phyloP scores from a whole-genome alignment of 2,888 invertebrate genomes.

The Graphium colonna region DNA sequence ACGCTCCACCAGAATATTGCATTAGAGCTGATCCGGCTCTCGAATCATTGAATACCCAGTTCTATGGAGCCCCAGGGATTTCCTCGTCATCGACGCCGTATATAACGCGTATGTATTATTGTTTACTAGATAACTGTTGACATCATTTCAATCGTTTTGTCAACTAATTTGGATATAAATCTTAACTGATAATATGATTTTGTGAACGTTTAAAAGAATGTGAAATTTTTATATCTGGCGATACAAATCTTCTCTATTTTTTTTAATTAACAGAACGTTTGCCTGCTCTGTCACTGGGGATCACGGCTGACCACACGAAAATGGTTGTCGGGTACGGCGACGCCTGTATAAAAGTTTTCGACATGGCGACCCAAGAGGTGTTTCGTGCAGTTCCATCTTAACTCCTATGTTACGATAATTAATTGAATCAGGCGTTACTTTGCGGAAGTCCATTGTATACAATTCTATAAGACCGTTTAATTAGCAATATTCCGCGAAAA shows the following conservation, averaged over 20 bases:
- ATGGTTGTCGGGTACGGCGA: slow-evolving; percentile 63
- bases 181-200: too few species aligned
- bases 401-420: too few species aligned
- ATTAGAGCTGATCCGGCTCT: slow-evolving; percentile 62
- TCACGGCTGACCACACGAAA: slow-evolving; percentile 50
- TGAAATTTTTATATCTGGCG: too few species aligned
- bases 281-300: slow-evolving; percentile 52
- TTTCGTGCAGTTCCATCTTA: slow-evolving; percentile 12
- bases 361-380: slow-evolving; percentile 67
- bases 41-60: slow-evolving; percentile 60
- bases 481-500: too few species aligned
- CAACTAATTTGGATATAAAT: too few species aligned
- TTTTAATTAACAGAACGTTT: slow-evolving; percentile 45
- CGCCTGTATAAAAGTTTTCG: slow-evolving; percentile 59
- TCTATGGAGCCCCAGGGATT: slow-evolving; percentile 55
- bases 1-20: slow-evolving; percentile 46
- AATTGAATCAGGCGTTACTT: too few species aligned
- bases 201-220: too few species aligned
- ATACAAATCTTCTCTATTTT: too few species aligned
- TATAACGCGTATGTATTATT: slow-evolving; percentile 48
- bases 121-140: slow-evolving; percentile 2
- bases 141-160: not conserved
- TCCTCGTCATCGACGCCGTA: slow-evolving; percentile 50
- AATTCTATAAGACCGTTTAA: too few species aligned
- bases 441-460: too few species aligned